Base-by-base conservation (phyloP, 2,888 invertebrate species). In the Panopea generosa region DNA sequence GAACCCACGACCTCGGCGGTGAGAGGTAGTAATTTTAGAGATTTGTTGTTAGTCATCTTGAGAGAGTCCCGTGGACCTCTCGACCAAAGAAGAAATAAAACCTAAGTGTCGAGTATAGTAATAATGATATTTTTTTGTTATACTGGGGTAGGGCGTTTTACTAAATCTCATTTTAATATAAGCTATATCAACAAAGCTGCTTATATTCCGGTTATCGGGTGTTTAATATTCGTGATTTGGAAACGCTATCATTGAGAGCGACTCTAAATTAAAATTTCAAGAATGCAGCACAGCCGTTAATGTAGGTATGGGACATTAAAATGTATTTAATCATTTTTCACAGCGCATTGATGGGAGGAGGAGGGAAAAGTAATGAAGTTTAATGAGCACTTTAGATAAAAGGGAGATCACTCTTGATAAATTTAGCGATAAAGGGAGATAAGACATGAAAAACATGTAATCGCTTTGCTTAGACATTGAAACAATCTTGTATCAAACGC, bases 331-430 rank as follows among this genome's bases (percentile, higher is more conserved):
- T 69, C 68, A 65, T 26, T 47, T 59, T 38, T 50, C 71, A 16
- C 71, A 50, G 65, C 59, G 40, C 57, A 45, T 52, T 65, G 53
- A 71, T 65, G 65, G 29, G 18, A 16, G 40, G 27, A 65, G 71
- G 71, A 57, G 74, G 74, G 68, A 26, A 55, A 53, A 29, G 50
- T 59, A 63, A 74, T 63, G 49, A 63, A 50, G 38, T 52, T 45
- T 45, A 74, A 68, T 63, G 63, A 68, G 63, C 45, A 55, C 33
- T 47, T 22, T 16, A 47, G 74, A 74, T 74, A 69, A 74, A 69
- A 26, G 74, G 74, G 74, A 65, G 59, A 63, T 59, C 57, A 74
- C 40, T 55, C 47, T 3, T 49, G 74, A 74, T 74, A 74, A 63
- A 43, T 43, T 22, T 33, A 33, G 50, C 56, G 62, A 38, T 59